Conservation (phyloP, 2,888 invertebrate genomes). For the Kuschelorhynchus macadamiae region DNA sequence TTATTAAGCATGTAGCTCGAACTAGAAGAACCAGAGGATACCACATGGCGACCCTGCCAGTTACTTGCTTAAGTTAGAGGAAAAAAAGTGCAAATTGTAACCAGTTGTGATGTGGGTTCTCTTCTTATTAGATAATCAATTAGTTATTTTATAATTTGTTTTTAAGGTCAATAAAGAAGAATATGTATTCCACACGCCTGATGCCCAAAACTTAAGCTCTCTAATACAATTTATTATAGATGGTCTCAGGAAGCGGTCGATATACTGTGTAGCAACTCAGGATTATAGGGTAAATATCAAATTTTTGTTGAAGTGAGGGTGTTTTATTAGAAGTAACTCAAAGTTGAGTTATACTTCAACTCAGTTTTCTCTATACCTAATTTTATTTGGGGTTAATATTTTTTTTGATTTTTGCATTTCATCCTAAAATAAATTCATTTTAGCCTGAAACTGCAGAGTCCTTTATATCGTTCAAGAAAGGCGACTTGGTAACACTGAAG, state of each 20-base stretch:
- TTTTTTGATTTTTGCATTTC: too few relatives aligned
- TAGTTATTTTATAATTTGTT: too few relatives aligned
- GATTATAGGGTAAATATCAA: conserved; percentile 68
- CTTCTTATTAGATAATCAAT: too few relatives aligned
- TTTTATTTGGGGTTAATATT: too few relatives aligned
- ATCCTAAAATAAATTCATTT: conserved; percentile 14
- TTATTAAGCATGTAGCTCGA: too few relatives aligned
- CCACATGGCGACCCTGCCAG: too few relatives aligned
- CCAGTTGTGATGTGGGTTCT: too few relatives aligned
- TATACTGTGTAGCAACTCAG: conserved; percentile 83
- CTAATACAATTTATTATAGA: conserved; percentile 88
- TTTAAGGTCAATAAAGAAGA: conserved; percentile 78
- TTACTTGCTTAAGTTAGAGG: too few relatives aligned
- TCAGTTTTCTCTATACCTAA: too few relatives aligned
- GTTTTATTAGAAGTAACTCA: conserved; percentile 37
- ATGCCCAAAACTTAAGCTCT: conserved; percentile 87
- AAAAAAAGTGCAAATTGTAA: too few relatives aligned
- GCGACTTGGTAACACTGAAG: conserved; percentile 87
- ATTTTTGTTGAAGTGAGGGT: not conserved
- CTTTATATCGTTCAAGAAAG: conserved; percentile 73
- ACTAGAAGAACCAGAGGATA: too few relatives aligned
- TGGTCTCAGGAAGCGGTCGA: conserved; percentile 88
- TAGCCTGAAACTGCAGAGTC: conserved; percentile 71
- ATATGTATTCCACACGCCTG: conserved; percentile 90
- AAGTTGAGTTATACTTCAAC: too few relatives aligned